A percentile compares a stretch with the other conserved stretches of the same genome.
Evolutionary conservation across 2,797 vertebrate species (phyloP).

Genomic region (Chrosomus eos): DNA sequence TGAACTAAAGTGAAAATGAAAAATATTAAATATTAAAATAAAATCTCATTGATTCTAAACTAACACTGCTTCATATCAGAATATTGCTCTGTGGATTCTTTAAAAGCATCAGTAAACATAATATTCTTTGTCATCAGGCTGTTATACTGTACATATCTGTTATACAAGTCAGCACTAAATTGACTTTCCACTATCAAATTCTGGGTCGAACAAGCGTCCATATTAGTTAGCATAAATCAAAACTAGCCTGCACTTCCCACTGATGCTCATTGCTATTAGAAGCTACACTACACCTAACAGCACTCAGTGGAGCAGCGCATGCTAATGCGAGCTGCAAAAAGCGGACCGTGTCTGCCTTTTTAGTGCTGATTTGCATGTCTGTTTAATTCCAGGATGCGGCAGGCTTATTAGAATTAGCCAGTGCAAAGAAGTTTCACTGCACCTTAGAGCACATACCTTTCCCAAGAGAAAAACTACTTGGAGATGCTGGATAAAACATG

Average conservation of each 20-base stretch:
- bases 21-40: background rate
- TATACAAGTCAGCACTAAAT: conserved; percentile 10
- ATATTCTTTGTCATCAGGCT: background rate
- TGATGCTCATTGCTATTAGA: conserved; percentile 29
- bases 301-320: conserved; percentile 31
- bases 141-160: background rate
- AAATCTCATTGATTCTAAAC: background rate
- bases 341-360: background rate
- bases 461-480: conserved; percentile 65
- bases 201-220: background rate
- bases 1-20: background rate
- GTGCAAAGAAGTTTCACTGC: background rate
- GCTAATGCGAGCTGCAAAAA: conserved; percentile 36
- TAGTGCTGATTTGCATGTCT: conserved; percentile 20
- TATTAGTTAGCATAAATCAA: conserved; percentile 27
- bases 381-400: conserved; percentile 12
- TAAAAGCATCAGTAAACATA: background rate
- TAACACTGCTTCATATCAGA: background rate
- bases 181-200: conserved; percentile 14
- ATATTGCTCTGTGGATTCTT: background rate
- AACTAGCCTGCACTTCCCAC: conserved; percentile 19
- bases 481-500: conserved; percentile 77
- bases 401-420: conserved; percentile 17
- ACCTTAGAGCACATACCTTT: conserved; percentile 13
- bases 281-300: conserved; percentile 33